Conservation (phyloP, 2,888 invertebrate species). For the Limnephilus marmoratus region DNA sequence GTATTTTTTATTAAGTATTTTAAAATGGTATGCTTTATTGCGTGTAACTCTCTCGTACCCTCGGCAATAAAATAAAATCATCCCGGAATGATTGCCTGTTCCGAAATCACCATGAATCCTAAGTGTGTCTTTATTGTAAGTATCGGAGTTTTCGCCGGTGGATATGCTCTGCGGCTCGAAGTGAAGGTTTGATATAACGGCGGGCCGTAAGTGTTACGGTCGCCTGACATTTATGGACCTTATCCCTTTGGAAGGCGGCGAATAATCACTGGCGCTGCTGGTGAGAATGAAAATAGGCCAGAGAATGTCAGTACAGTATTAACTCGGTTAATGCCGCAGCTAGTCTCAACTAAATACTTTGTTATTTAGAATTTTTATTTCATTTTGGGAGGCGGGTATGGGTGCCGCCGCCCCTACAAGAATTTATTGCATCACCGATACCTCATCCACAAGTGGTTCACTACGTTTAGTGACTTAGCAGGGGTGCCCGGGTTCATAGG, state of each 20-base stretch:
- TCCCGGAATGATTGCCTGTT: constrained; percentile 28
- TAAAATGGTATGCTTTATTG: background rate
- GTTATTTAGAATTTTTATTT: too few species aligned
- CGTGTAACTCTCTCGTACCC: background rate
- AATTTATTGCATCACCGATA: too few species aligned
- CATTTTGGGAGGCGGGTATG: too few species aligned
- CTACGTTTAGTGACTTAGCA: too few species aligned
- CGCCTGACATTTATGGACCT: constrained; percentile 29
- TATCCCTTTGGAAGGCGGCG: background rate
- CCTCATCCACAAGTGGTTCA: too few species aligned
- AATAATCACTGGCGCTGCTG: constrained; percentile 14
- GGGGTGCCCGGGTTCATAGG: too few species aligned
- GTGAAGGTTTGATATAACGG: constrained; percentile 30
- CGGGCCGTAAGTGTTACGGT: constrained; percentile 37
- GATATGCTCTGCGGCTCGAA: constrained; percentile 1
- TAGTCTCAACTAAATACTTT: too few species aligned
- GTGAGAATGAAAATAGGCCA: constrained; percentile 23
- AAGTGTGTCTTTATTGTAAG: constrained; percentile 18
- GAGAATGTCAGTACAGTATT: constrained; percentile 11
- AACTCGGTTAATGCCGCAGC: background rate
- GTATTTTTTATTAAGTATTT: background rate
- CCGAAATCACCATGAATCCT: constrained; percentile 16
- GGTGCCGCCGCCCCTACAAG: too few species aligned
- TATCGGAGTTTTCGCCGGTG: constrained; percentile 1
- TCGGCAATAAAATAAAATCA: constrained; percentile 19